Percentiles rank a stretch among this genome's conserved stretches.
Conservation (phyloP, 2,113 vertebrate genomes). For the Protobothrops flavoviridis region DNA sequence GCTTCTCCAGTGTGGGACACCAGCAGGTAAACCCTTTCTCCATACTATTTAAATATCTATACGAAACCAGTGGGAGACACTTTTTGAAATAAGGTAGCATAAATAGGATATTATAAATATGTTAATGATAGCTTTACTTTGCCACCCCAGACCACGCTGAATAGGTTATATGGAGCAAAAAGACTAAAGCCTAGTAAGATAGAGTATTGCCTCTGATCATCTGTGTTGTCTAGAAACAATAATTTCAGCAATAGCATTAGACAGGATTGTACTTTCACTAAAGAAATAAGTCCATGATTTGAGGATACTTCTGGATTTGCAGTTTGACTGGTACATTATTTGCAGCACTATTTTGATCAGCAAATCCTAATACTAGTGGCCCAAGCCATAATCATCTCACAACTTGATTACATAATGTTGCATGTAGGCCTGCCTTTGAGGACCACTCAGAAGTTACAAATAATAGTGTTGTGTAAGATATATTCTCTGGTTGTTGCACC, state of each 20-base stretch:
- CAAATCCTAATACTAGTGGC: background rate
- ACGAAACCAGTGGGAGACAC: background rate
- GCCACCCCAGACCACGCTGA: background rate
- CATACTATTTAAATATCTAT: background rate
- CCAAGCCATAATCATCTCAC: background rate
- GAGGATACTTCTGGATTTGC: background rate
- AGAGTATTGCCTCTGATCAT: background rate
- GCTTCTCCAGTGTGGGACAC: background rate
- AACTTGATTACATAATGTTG: background rate
- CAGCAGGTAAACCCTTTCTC: background rate
- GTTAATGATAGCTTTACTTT: background rate
- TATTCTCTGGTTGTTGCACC: background rate
- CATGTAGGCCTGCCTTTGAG: background rate
- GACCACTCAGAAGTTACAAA: background rate
- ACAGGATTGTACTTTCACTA: background rate
- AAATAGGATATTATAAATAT: background rate
- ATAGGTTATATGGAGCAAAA: background rate
- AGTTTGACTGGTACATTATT: background rate
- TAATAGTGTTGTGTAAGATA: background rate
- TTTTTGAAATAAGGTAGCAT: background rate
- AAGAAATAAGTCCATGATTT: background rate
- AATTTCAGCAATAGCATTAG: background rate
- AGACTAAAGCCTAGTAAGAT: background rate
- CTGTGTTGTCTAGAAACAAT: background rate
- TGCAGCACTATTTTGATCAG: background rate